These are phyloP conservation scores for Cavia aperea DNA, from an alignment of 2,113 vertebrate genomes.

Conservation along the genomic window DNA sequence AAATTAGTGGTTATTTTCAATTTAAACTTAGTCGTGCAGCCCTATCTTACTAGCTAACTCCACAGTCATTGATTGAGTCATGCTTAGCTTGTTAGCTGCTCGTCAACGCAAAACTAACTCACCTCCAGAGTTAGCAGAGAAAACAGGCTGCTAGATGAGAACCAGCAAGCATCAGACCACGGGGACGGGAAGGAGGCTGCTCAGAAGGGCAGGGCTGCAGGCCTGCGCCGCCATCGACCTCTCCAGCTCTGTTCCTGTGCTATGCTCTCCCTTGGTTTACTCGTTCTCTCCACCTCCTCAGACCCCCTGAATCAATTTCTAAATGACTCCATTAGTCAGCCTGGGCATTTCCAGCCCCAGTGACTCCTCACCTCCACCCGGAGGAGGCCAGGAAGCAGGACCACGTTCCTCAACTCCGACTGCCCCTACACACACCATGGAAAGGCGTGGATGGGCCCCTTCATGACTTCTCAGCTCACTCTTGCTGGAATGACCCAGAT, in stretches of 20 bases:
- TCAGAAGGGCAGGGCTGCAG: background rate
- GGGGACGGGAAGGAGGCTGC: rapidly evolving
- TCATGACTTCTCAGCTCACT: background rate
- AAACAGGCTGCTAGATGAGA: background rate
- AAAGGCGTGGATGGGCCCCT: background rate
- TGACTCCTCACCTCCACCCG: background rate
- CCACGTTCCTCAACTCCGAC: background rate
- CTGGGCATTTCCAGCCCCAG: background rate
- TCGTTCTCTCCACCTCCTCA: background rate
- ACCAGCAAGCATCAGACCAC: background rate
- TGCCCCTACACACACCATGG: background rate
- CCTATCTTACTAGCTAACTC: background rate
- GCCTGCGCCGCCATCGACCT: background rate
- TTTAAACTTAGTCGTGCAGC: background rate
- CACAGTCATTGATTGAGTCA: background rate
- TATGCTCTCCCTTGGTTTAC: background rate
- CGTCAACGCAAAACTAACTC: background rate
- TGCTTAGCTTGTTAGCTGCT: background rate
- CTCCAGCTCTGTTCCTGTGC: background rate
- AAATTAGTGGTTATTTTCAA: background rate
- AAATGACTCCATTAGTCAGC: background rate
- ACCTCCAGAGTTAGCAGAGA: background rate
- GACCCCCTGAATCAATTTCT: background rate
- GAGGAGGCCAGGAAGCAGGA: background rate
- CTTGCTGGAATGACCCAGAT: background rate